These are phyloP conservation scores for Ylistrum balloti DNA, from an alignment of 1,140 invertebrate species.

Conservation along the genomic window DNA sequence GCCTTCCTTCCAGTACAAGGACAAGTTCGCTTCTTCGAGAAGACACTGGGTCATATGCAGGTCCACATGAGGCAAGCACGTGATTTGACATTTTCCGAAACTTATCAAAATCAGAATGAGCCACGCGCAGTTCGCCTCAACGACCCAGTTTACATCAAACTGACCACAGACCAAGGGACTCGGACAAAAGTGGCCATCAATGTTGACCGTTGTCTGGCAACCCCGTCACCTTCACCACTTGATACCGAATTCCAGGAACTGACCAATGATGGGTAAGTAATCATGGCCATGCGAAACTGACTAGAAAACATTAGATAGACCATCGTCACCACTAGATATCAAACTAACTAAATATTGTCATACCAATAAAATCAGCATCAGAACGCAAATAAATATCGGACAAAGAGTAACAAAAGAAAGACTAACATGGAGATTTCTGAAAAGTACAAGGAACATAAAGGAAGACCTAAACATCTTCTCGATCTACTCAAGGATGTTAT, in stretches of 20 bases:
- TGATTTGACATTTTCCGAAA: not conserved
- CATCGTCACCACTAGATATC: too few relatives aligned
- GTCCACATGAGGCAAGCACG: not conserved
- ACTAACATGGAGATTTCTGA: too few relatives aligned
- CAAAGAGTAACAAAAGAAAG: too few relatives aligned
- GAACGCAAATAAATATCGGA: too few relatives aligned
- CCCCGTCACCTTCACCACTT: not conserved
- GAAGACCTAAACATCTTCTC: too few relatives aligned
- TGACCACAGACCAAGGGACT: not conserved
- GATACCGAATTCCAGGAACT: not conserved
- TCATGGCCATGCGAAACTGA: too few relatives aligned
- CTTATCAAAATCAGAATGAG: not conserved
- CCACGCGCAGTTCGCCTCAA: not conserved
- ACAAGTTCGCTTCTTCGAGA: not conserved
- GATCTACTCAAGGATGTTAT: too few relatives aligned
- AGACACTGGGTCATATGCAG: not conserved
- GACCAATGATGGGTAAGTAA: not conserved
- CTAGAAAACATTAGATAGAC: too few relatives aligned
- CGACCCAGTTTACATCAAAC: not conserved
- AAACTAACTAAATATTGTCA: too few relatives aligned
- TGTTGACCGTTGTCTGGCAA: not conserved
- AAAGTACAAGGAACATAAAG: too few relatives aligned
- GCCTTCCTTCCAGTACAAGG: not conserved
- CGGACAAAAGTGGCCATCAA: not conserved
- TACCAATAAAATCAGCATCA: too few relatives aligned